Conservation (phyloP, 1,140 invertebrate species). For the Ladona fulva region DNA sequence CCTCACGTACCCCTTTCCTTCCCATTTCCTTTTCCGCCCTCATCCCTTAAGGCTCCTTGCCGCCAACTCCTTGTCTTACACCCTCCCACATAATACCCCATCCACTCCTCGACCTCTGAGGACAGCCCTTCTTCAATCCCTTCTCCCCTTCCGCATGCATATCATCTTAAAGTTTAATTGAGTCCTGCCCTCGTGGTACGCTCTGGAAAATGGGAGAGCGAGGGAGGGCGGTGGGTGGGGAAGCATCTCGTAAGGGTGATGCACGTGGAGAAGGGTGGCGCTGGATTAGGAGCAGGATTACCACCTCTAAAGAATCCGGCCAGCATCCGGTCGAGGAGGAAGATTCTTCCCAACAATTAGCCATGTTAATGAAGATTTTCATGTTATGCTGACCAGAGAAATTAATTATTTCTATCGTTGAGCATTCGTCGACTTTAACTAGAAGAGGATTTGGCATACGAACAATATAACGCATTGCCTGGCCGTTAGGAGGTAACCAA, state of each 20-base stretch:
- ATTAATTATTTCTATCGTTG: no score
- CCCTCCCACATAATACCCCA: no score
- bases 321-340: no score
- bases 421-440: no score
- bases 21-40: neutral
- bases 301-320: no score
- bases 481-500: no score
- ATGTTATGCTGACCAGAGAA: no score
- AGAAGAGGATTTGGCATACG: no score
- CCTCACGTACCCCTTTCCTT: neutral
- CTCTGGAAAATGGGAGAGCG: neutral
- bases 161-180: constrained; percentile 8
- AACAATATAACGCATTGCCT: no score
- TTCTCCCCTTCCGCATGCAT: neutral
- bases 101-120: no score
- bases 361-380: no score
- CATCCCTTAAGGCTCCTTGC: neutral
- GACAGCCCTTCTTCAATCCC: neutral
- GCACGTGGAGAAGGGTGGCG: neutral
- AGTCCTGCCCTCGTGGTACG: neutral
- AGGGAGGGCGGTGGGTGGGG: neutral
- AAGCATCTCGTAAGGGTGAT: neutral
- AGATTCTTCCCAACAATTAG: no score
- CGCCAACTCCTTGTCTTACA: neutral
- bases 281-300: neutral